These are phyloP conservation scores for Oppia nitens DNA, from an alignment of 1,140 invertebrate genomes.

Conservation along the genomic window DNA sequence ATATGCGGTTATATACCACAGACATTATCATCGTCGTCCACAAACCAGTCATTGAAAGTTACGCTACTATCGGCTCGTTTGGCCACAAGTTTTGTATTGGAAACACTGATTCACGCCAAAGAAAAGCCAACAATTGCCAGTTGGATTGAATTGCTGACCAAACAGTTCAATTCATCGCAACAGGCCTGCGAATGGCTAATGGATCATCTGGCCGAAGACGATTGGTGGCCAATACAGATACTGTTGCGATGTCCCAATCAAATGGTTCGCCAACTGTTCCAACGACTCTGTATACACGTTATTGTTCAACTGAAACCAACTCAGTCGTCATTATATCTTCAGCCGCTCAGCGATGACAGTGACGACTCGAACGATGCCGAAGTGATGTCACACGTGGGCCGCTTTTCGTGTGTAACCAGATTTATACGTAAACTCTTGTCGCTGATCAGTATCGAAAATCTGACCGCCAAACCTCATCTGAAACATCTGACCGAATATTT, in stretches of 20 bases:
- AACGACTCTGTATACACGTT: conserved; percentile 78
- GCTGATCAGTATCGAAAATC: conserved; percentile 40
- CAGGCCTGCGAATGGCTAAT: conserved; percentile 81
- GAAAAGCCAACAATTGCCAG: conserved; percentile 93
- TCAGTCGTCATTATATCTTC: conserved; percentile 50
- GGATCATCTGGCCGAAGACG: conserved; percentile 73
- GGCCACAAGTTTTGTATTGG: conserved; percentile 82
- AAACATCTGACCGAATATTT: conserved; percentile 83
- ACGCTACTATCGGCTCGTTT: conserved; percentile 68
- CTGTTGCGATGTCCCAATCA: conserved; percentile 88
- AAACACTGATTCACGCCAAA: conserved; percentile 90
- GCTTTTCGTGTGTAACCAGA: conserved; percentile 70
- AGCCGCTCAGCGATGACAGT: neutral
- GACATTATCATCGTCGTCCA: conserved; percentile 44
- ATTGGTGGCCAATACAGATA: conserved; percentile 87
- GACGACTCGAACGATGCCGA: neutral
- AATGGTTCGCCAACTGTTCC: conserved; percentile 46
- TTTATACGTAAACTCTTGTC: conserved; percentile 76
- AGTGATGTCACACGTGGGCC: conserved; percentile 38
- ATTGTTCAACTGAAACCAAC: conserved; percentile 61
- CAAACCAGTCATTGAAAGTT: conserved; percentile 30
- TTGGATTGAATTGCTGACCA: conserved; percentile 84
- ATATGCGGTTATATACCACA: conserved; percentile 82
- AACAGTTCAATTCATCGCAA: conserved; percentile 79
- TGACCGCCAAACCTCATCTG: conserved; percentile 51